A percentile compares a stretch with the other conserved stretches of the same genome.
Evolutionary conservation across 2,113 vertebrate species (phyloP).

Genomic region (Oostethus manadensis): DNA sequence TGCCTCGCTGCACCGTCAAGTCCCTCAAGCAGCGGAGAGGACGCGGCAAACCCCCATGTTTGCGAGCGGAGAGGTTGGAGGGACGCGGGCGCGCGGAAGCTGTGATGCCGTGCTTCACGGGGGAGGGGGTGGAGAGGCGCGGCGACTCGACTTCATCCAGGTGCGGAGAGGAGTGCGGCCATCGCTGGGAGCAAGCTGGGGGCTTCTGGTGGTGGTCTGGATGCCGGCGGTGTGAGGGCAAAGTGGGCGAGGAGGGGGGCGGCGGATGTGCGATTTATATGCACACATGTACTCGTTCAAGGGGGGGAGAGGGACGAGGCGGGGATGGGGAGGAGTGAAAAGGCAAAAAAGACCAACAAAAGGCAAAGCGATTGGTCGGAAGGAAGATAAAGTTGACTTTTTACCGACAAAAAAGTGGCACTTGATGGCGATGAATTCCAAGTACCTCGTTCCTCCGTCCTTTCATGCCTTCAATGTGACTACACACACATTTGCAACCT

Average conservation of each 20-base stretch:
- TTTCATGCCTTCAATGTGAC: too few species aligned
- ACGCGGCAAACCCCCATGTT: constrained; percentile 84
- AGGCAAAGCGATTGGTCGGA: constrained; percentile 35
- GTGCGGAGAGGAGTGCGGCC: constrained; percentile 56
- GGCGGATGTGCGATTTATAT: constrained; percentile 64
- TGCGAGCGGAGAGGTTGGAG: constrained; percentile 36
- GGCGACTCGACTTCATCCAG: constrained; percentile 76
- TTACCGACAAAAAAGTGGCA: constrained; percentile 5
- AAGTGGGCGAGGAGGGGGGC: constrained; percentile 12
- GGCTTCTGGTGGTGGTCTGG: constrained; percentile 20
- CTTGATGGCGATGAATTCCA: too few species aligned
- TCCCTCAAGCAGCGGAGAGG: constrained; percentile 80
- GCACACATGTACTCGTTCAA: constrained; percentile 43
- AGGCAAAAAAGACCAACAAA: constrained; percentile 31
- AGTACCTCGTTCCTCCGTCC: too few species aligned
- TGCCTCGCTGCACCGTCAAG: constrained; percentile 78
- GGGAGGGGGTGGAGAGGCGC: not conserved
- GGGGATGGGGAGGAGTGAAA: not conserved
- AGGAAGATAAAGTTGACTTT: constrained; percentile 1
- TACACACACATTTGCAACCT: too few species aligned
- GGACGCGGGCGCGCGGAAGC: not conserved
- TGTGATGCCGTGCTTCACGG: not conserved
- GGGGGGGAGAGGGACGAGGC: constrained; percentile 14
- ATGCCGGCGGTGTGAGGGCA: constrained; percentile 37
- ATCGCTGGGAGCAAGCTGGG: constrained; percentile 45